These are phyloP conservation scores for Lutraria rhynchaena DNA, from an alignment of 1,140 invertebrate genomes.

Conservation along the genomic window DNA sequence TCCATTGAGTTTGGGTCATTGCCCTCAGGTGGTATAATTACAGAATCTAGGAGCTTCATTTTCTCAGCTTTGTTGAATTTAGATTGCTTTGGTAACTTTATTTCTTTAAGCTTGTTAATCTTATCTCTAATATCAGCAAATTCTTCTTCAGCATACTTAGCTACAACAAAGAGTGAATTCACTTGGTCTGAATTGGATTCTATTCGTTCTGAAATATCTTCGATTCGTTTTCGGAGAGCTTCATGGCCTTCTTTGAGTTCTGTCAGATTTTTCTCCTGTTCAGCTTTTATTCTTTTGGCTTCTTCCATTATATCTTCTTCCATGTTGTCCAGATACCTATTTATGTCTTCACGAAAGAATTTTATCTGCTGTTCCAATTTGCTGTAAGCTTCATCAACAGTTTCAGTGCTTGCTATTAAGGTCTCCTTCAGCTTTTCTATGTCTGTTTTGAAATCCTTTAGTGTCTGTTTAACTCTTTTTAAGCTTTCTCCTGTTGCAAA, in stretches of 20 bases:
- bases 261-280: neutral
- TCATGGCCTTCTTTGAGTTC: neutral
- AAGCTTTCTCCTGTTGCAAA: slow-evolving; percentile 1
- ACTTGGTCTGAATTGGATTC: neutral
- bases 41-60: no score
- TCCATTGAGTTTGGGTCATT: no score
- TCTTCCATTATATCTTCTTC: neutral
- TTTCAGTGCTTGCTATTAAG: neutral
- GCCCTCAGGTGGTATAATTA: no score
- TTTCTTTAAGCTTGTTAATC: no score
- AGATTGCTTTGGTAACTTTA: no score
- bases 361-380: neutral
- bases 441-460: neutral
- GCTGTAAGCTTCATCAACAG: neutral
- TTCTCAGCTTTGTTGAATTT: no score
- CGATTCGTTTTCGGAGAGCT: neutral
- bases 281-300: neutral
- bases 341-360: neutral
- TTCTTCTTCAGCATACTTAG: neutral
- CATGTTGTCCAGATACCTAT: neutral
- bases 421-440: neutral
- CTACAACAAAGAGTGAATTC: neutral
- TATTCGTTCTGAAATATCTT: neutral
- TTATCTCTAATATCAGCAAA: no score
- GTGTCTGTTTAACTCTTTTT: neutral